These are phyloP conservation scores for Drosophila robusta DNA, from an alignment of 2,888 invertebrate species.

Conservation along the genomic window DNA sequence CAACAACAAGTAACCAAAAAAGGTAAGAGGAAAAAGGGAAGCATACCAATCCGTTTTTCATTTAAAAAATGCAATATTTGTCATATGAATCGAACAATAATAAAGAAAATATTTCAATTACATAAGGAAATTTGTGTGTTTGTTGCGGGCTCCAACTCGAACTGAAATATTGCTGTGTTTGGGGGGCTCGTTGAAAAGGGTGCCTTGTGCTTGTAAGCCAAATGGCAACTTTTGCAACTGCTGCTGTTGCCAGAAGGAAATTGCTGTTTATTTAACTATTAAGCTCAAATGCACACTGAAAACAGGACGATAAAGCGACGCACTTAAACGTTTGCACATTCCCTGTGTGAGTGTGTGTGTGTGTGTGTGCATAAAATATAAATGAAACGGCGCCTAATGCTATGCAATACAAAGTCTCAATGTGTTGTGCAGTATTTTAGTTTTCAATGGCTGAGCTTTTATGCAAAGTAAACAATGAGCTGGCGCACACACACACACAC, in stretches of 20 bases:
- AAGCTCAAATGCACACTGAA: conserved; percentile 71
- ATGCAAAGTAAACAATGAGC: conserved; percentile 73
- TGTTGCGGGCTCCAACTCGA: conserved; percentile 2
- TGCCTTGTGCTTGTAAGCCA: conserved; percentile 28
- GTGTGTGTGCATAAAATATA: conserved; percentile 76
- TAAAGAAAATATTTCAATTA: conserved; percentile 51
- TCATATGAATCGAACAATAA: conserved; percentile 24
- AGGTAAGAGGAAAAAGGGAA: not conserved
- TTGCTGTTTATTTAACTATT: conserved; percentile 78
- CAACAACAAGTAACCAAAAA: not conserved
- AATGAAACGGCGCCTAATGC: conserved; percentile 76
- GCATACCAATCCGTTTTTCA: conserved; percentile 1
- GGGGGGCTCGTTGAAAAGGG: not conserved
- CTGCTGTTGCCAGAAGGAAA: conserved; percentile 60
- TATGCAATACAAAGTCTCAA: conserved; percentile 72
- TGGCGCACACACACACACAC: conserved; percentile 20
- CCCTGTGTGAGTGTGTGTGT: conserved; percentile 6
- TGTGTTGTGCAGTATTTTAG: conserved; percentile 79
- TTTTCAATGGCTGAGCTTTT: conserved; percentile 79
- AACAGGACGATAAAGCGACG: conserved; percentile 45
- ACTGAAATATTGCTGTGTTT: conserved; percentile 9
- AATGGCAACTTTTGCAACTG: conserved; percentile 43
- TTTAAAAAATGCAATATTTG: conserved; percentile 3
- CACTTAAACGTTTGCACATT: conserved; percentile 32
- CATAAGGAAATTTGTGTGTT: conserved; percentile 30